Conservation (phyloP, 1,140 invertebrate species). For the Triops cancriformis region DNA sequence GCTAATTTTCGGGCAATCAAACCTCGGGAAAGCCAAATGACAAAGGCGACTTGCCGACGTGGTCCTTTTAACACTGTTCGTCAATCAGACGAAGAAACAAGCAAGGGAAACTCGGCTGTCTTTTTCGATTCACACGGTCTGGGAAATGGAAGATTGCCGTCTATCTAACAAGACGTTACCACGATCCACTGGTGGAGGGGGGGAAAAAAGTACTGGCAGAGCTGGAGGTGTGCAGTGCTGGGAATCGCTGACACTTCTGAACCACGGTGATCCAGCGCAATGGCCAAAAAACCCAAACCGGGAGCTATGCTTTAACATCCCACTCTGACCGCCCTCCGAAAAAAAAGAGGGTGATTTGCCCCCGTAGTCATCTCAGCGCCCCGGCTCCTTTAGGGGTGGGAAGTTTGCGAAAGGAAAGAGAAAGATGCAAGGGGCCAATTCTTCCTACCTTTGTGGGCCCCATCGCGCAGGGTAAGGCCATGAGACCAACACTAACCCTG, state of each 20-base stretch:
- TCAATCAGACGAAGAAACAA: not conserved
- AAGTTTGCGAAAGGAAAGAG: slow-evolving; percentile 10
- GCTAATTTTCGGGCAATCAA: not conserved
- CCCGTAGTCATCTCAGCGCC: not conserved
- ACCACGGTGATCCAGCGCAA: not conserved
- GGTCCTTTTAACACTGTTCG: not conserved
- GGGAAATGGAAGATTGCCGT: not conserved
- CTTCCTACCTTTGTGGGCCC: slow-evolving; percentile 8
- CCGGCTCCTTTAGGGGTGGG: not conserved
- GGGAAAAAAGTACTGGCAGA: too few relatives aligned
- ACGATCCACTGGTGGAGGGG: not conserved
- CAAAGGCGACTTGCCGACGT: not conserved
- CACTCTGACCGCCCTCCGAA: not conserved
- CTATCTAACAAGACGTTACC: not conserved
- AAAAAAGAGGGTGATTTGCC: slow-evolving; percentile 9
- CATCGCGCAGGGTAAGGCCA: not conserved
- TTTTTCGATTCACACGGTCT: not conserved
- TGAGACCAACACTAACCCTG: not conserved
- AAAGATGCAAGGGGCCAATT: slow-evolving; percentile 4
- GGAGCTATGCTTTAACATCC: slow-evolving; percentile 9
- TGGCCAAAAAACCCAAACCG: slow-evolving; percentile 4
- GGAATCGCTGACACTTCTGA: not conserved
- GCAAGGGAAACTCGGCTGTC: not conserved
- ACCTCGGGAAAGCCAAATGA: not conserved
- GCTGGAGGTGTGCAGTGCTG: not conserved